These are phyloP conservation scores for Gymnosoma rotundatum DNA, from an alignment of 2,888 invertebrate genomes.

Conservation along the genomic window DNA sequence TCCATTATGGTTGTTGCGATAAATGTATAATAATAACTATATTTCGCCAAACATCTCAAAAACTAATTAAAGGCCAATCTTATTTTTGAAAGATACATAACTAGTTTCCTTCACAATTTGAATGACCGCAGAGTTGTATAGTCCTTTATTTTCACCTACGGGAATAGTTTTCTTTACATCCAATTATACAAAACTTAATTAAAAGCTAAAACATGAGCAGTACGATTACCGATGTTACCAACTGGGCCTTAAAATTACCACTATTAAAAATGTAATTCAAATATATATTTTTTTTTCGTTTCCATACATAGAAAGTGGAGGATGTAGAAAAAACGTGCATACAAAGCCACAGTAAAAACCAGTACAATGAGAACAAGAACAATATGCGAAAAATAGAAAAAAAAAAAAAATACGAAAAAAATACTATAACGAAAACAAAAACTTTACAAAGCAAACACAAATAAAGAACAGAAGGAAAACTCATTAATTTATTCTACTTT, in stretches of 20 bases:
- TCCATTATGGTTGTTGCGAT: too few species aligned
- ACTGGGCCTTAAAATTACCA: conserved; percentile 13
- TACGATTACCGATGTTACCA: background rate
- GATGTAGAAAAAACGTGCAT: conserved; percentile 30
- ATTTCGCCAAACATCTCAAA: too few species aligned
- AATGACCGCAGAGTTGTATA: too few species aligned
- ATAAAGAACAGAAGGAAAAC: conserved; percentile 71
- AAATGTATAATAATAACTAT: too few species aligned
- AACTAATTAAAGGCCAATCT: too few species aligned
- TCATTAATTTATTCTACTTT: conserved; percentile 80
- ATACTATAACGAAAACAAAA: conserved; percentile 46
- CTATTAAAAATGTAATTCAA: conserved; percentile 1
- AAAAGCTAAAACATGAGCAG: background rate
- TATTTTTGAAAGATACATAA: too few species aligned
- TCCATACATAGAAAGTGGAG: conserved; percentile 5
- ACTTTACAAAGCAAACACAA: conserved; percentile 54
- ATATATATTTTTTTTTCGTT: background rate
- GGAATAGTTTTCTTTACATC: conserved; percentile 6
- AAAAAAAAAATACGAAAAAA: conserved; percentile 19
- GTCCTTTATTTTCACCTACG: background rate
- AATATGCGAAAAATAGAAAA: background rate
- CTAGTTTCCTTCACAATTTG: too few species aligned
- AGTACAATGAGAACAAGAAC: conserved; percentile 39
- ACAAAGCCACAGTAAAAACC: conserved; percentile 58
- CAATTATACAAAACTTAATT: conserved; percentile 10